Conservation (phyloP, 1,140 invertebrate genomes). For the Sipha flava region DNA sequence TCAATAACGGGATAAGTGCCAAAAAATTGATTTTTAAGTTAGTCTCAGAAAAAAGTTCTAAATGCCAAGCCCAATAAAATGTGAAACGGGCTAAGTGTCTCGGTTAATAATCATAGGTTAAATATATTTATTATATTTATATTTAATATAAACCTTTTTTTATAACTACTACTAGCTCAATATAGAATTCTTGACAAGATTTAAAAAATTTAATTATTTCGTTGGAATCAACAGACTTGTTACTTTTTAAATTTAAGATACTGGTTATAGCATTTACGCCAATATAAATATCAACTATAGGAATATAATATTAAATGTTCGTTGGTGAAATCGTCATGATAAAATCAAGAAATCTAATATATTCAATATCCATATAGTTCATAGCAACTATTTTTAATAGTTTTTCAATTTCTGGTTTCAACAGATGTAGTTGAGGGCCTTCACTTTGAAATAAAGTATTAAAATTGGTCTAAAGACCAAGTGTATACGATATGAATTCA, state of each 20-base stretch:
- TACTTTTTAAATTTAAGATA: slow-evolving; percentile 16
- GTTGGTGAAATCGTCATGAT: not conserved
- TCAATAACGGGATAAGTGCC: no score
- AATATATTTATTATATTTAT: no score
- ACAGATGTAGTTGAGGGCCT: slow-evolving; percentile 37
- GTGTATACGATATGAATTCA: slow-evolving; percentile 40
- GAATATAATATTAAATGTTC: not conserved
- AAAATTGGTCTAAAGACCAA: slow-evolving; percentile 39
- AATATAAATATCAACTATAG: slow-evolving; percentile 18
- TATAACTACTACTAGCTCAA: slow-evolving; percentile 22
- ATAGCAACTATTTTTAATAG: slow-evolving; percentile 33
- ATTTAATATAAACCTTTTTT: no score
- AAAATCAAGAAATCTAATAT: slow-evolving; percentile 32
- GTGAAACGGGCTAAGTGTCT: no score
- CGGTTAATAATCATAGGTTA: no score
- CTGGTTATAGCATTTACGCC: slow-evolving; percentile 1
- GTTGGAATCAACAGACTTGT: not conserved
- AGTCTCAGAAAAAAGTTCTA: no score
- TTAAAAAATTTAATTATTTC: not conserved
- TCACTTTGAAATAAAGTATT: slow-evolving; percentile 42
- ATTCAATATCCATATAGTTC: slow-evolving; percentile 35
- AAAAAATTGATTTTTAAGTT: no score
- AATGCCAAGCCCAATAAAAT: no score
- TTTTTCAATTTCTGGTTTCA: slow-evolving; percentile 37
- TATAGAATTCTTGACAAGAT: slow-evolving; percentile 16